These are phyloP conservation scores for Rhynchotus rufescens DNA, from an alignment of 2,797 vertebrate species.

Conservation along the genomic window DNA sequence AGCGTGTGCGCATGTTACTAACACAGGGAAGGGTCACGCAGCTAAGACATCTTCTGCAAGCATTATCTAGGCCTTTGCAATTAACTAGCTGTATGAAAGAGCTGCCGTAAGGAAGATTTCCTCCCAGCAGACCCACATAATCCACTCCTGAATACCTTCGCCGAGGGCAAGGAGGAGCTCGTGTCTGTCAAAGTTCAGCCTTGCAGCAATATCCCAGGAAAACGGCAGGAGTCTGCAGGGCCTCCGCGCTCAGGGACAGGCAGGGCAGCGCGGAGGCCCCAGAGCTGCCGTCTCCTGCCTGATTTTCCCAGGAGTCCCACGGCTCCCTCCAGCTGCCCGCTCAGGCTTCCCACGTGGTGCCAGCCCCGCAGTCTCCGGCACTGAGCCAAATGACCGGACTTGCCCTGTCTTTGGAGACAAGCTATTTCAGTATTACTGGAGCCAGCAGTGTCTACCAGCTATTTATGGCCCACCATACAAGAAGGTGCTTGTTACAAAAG, in stretches of 20 bases:
- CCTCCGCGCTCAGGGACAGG: background rate
- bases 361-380: background rate
- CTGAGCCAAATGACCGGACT: background rate
- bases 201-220: background rate
- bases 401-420: background rate
- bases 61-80: background rate
- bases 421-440: slow-evolving; percentile 30
- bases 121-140: background rate
- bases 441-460: background rate
- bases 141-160: background rate
- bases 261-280: background rate
- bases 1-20: too few species aligned
- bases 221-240: background rate
- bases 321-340: background rate
- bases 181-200: background rate
- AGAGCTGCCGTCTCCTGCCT: background rate
- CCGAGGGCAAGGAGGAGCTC: background rate
- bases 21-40: background rate
- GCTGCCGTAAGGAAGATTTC: background rate
- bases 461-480: background rate
- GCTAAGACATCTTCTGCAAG: background rate
- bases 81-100: background rate
- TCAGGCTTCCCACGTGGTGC: background rate
- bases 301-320: background rate
- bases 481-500: background rate